Evolutionary conservation across 2,797 vertebrate genomes (phyloP), one percentile per base, ranked within the genome.

Genomic region (Zenarchopterus dispar): DNA sequence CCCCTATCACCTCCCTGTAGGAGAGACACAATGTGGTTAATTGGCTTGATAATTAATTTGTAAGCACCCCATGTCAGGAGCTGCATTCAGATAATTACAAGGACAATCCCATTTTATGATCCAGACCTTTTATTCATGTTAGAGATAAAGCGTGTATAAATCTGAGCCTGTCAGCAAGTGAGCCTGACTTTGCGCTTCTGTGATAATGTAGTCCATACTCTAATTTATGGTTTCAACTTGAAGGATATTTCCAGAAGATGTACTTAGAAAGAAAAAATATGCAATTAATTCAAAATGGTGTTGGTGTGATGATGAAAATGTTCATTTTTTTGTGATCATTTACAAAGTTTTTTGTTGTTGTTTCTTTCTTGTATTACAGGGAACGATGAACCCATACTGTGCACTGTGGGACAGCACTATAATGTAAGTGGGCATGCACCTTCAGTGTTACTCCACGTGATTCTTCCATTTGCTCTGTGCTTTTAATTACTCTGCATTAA

Each of bases 301-400:
- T 51, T 56, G 48, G 41, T 65, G 11, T 56, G 46, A 53, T 72
- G 26, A 72, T 62, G 10, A 66, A 62, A 62, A 56, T 56, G 23
- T 79, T 76, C 10, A 6, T 6, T 66, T 2, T 56, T 53, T 76
- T 39, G 21, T 72, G 15, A 26, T 56, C 43, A 67, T 67, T 70
- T 21, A 67, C 18, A 62, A 84, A 83, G 3, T 7, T 7, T 28
- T 28, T 56, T 65, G 78, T 51, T 62, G n/a, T n/a, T 81, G 69
- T 77, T 70, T 26, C 70, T 90, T 90, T 90, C 41, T 24, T 85
- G 48, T 52, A 66, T 91, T 94, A 72, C 89, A 99, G 97, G 97
- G 97, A 68, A 97, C 97, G 44, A 84, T 96, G 92, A 97, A 97
- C 83, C 98, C 98, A 18, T 97, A 96, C 90, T 99, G 98, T 84